Base-by-base conservation (phyloP, 2,797 vertebrate genomes). In the Pelodytes ibericus region DNA sequence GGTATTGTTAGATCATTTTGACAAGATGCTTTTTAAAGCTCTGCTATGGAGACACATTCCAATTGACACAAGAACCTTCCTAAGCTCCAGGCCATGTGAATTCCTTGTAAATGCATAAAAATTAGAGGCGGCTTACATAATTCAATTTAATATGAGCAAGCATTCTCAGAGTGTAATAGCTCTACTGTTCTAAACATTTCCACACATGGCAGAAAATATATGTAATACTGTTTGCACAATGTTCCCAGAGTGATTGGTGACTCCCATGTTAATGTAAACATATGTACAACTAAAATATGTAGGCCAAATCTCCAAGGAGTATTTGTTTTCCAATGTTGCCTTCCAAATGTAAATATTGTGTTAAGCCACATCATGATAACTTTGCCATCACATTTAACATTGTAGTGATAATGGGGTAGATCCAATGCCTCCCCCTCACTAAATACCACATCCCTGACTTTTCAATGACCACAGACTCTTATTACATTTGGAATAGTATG, bases 41-140 rank as follows among this genome's bases (percentile, higher is more conserved):
- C 62, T 47, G 4, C 49, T 71, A 4, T 30, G 29, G 64, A 18
- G 49, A 47, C 8, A 64, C 67, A 61, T 77, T 64, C 67, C 51
- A 64, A 24, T 56, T 61, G 25, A 29, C 24, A 13, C 51, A 18
- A 58, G 2, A 47, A 18, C 3, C 10, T 18, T 33, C 27, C 30
- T 44, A 29, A 64, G 51, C 61, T 49, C 18, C 51, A 20, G 27
- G 67, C 33, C 60, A 71, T 33, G 47, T 44, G 20, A 71, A 57
- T 70, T 22, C 31, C 29, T 63, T 16, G 58, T 53, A 30, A 57
- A 71, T 26, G 27, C 26, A 10, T 58, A 27, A 4, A 59, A 33
- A 31, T 47, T 51, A 49, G 33, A 71, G 69, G 22, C 75, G 72
- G 44, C 33, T 60, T 66, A 66, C 30, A 66, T 77, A 72, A 72